Evolutionary conservation across 1,140 invertebrate genomes (phyloP).

Genomic region (Aphidius ervi): DNA sequence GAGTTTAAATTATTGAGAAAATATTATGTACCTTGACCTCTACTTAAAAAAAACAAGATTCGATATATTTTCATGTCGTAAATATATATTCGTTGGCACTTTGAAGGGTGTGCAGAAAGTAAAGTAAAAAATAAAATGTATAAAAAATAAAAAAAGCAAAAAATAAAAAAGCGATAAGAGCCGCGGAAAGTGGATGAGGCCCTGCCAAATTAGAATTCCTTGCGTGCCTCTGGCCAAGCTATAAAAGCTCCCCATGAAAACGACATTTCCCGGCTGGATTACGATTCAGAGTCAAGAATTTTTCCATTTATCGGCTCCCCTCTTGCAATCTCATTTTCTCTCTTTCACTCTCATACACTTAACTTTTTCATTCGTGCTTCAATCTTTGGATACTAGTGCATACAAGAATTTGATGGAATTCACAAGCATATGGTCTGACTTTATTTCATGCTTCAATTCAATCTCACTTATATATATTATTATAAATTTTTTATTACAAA

Average conservation of each 20-base stretch:
- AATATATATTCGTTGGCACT: not conserved
- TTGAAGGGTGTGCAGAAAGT: conserved; percentile 1
- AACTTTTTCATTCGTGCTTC: not conserved
- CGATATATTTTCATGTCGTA: not conserved
- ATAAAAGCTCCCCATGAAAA: conserved; percentile 45
- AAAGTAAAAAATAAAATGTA: not conserved
- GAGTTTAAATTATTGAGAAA: not conserved
- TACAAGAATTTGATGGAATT: conserved; percentile 43
- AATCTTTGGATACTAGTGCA: conserved; percentile 45
- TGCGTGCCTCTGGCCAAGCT: conserved; percentile 32
- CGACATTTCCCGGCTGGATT: conserved; percentile 38
- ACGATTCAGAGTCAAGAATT: conserved; percentile 51
- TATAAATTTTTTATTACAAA: conserved; percentile 2
- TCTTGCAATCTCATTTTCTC: conserved; percentile 11
- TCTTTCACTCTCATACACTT: not conserved
- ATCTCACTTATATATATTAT: not conserved
- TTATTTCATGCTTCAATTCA: conserved; percentile 2
- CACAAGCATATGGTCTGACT: conserved; percentile 37
- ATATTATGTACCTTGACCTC: conserved; percentile 2
- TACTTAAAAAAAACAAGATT: conserved; percentile 1
- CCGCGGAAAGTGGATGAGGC: conserved; percentile 24
- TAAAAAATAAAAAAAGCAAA: conserved; percentile 6
- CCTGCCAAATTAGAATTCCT: conserved; percentile 29
- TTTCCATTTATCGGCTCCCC: conserved; percentile 50
- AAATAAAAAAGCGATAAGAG: conserved; percentile 22